A percentile compares a stretch with the other conserved stretches of the same genome.
phyloP scores from a whole-genome alignment of 2,888 invertebrate species.

The Dicycla oo region DNA sequence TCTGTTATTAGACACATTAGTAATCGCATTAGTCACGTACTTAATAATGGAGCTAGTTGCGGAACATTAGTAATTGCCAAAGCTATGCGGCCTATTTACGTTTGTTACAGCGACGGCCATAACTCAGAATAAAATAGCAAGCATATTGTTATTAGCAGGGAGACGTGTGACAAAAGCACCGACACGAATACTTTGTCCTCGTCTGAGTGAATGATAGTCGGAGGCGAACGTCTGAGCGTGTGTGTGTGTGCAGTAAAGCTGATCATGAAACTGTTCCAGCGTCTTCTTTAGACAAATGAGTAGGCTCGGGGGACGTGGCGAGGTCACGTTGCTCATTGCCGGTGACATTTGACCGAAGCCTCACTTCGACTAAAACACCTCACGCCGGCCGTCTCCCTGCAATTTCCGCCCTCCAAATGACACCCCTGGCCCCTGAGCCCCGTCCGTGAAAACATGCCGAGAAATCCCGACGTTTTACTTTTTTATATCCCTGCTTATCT shows the following conservation, averaged over 20 bases:
- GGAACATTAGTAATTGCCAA: constrained; percentile 53
- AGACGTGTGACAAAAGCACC: constrained; percentile 63
- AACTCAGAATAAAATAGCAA: constrained; percentile 56
- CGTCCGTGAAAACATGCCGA: constrained; percentile 74
- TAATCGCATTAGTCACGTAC: constrained; percentile 52
- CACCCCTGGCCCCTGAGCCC: constrained; percentile 75
- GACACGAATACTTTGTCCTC: constrained; percentile 65
- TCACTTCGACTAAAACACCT: constrained; percentile 78
- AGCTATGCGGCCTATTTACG: constrained; percentile 49
- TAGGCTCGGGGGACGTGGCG: constrained; percentile 65
- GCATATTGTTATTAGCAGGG: constrained; percentile 60
- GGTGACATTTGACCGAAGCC: constrained; percentile 80
- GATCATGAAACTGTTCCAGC: constrained; percentile 68
- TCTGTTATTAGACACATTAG: constrained; percentile 52
- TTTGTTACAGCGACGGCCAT: constrained; percentile 30
- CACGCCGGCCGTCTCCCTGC: constrained; percentile 74
- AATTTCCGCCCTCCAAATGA: constrained; percentile 82
- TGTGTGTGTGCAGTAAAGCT: constrained; percentile 69
- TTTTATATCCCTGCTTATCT: constrained; percentile 80
- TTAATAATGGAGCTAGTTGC: constrained; percentile 57
- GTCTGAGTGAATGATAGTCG: constrained; percentile 68
- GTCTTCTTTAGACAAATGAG: constrained; percentile 77
- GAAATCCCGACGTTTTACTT: constrained; percentile 80
- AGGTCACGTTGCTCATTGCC: constrained; percentile 79
- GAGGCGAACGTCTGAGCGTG: constrained; percentile 59